Conservation (phyloP, 2,888 invertebrate species). For the Polydrusus cervinus region DNA sequence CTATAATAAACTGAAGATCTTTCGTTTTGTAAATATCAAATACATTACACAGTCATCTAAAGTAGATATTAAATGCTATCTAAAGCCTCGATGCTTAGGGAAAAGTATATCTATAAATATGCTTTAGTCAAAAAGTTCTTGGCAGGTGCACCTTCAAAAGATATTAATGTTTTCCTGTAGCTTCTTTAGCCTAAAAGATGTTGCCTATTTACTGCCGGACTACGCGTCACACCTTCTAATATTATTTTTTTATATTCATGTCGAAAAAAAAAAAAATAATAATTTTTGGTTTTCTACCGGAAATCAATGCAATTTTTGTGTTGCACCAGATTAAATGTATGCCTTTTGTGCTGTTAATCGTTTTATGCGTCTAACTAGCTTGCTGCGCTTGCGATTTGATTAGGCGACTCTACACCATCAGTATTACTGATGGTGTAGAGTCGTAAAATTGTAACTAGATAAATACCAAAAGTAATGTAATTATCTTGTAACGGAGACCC, state of each 20-base stretch:
- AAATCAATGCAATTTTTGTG: too few species aligned
- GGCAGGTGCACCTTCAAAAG: conserved; percentile 47
- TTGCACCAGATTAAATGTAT: too few species aligned
- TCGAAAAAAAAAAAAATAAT: background rate
- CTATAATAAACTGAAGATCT: background rate
- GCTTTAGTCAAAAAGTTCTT: conserved; percentile 37
- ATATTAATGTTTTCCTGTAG: conserved; percentile 50
- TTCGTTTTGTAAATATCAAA: background rate
- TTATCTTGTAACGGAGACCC: too few species aligned
- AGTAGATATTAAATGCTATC: background rate
- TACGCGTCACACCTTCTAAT: conserved; percentile 23
- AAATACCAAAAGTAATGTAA: too few species aligned
- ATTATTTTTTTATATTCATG: background rate
- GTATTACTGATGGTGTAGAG: too few species aligned
- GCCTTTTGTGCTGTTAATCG: too few species aligned
- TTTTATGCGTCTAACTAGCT: too few species aligned
- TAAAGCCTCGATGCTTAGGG: conserved; percentile 9
- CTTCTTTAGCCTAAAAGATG: conserved; percentile 33
- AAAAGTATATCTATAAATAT: conserved; percentile 42
- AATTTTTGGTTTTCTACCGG: too few species aligned
- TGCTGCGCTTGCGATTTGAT: too few species aligned
- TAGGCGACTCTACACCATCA: too few species aligned
- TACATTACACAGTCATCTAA: background rate
- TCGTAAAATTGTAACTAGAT: too few species aligned
- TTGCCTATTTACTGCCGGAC: conserved; percentile 32